Base-by-base conservation (phyloP, 2,888 invertebrate species). In the Diadegma fenestrale region DNA sequence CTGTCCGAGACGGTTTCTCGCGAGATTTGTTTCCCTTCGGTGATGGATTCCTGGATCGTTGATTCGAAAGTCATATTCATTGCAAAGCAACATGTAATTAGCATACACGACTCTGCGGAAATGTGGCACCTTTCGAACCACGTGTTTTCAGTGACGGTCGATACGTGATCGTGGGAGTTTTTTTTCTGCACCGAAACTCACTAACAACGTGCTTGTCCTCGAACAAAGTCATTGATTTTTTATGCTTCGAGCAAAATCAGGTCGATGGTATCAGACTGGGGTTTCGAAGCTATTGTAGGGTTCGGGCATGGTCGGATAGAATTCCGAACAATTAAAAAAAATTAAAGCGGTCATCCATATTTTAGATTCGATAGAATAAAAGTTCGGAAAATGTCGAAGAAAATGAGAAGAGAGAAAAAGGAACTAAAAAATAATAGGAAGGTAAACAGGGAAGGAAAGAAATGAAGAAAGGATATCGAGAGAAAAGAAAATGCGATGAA, bases 1-100 rank as follows among this genome's bases (percentile, higher is more conserved):
- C 79, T 58, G 22, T 79, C 83, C 19, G 78, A 43, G 58, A 66
- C 73, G 26, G 82, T 82, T 79, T 71, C 78, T 2, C 37, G 19
- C 33, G 72, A 83, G 10, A 83, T 45, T 19, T 22, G 8, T 51
- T 63, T 63, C 43, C 37, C 48, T 3, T 69, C 71, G n/a, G 58
- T 14, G 22, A 83, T 79, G 43, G 66, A 66, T 41, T 83, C 83
- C 14, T 66, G 17, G 14, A 83, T 79, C 1, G 68, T 79, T 54
- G 73, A 45, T 30, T 79, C 54, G 45, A 79, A 83, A 14, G 72
- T 66, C 17, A 75, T 45, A 43, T 80, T 43, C 12, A 43, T 2
- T 6, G 63, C 63, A 17, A 63, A 63, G 10, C 63, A 63, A 63
- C 33, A 33, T 3, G 30, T 63, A 10, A 63, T 63, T 12, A 63